Conservation (phyloP, 2,797 vertebrate species). For the Champsocephalus gunnari region DNA sequence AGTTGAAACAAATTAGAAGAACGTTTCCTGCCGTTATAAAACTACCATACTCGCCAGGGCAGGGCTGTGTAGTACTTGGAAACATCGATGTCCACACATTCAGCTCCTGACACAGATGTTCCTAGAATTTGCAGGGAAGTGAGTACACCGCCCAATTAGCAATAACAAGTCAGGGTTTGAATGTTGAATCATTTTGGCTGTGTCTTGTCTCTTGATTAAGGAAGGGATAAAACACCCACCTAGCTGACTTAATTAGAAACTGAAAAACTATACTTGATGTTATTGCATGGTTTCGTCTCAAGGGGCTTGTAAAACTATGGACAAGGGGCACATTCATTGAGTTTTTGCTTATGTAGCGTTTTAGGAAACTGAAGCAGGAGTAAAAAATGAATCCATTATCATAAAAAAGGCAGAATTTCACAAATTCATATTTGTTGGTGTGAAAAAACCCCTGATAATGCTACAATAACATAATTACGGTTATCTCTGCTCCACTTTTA, state of each 20-base stretch:
- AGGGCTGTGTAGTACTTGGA: not conserved
- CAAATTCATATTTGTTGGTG: not conserved
- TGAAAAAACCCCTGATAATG: not conserved
- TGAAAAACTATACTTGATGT: not conserved
- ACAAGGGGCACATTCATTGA: not conserved
- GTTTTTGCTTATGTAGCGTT: not conserved
- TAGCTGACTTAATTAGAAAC: not conserved
- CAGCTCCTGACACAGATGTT: not conserved
- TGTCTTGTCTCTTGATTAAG: not conserved
- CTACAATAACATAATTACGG: not conserved
- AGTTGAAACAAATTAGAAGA: not conserved
- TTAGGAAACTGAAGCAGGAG: not conserved
- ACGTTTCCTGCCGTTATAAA: not conserved
- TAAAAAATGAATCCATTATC: not conserved
- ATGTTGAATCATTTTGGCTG: not conserved
- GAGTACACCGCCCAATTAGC: not conserved
- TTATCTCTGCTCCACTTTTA: not conserved
- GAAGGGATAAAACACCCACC: accelerated
- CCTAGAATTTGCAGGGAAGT: slow-evolving; percentile 37
- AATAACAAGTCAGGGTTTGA: not conserved
- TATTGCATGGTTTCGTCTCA: not conserved
- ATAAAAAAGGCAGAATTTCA: too few relatives aligned
- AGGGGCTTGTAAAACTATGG: not conserved
- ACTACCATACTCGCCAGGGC: not conserved
- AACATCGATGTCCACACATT: not conserved